These are phyloP conservation scores for Monopterus albus DNA, from an alignment of 2,113 vertebrate genomes.

Conservation along the genomic window DNA sequence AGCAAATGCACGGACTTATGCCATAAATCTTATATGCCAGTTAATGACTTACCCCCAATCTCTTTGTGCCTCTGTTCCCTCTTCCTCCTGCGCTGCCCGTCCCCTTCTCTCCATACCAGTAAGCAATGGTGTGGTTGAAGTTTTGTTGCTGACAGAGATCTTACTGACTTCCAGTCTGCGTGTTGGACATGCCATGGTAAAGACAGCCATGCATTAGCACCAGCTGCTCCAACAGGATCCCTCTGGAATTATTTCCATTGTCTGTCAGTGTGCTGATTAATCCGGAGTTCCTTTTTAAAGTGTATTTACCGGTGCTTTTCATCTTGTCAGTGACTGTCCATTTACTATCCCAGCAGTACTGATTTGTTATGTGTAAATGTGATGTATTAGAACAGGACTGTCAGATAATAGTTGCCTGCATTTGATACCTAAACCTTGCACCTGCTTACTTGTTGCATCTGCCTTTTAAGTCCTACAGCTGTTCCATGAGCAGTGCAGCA, in stretches of 20 bases:
- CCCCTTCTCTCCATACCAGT: constrained; percentile 7
- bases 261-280: constrained; percentile 25
- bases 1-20: constrained; percentile 53
- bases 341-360: not conserved
- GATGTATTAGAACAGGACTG: not conserved
- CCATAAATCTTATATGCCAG: constrained; percentile 53
- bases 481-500: not conserved
- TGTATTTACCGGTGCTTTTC: not conserved
- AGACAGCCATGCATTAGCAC: constrained; percentile 27
- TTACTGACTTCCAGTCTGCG: constrained; percentile 15
- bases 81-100: not conserved
- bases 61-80: not conserved
- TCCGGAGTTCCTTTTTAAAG: constrained; percentile 12
- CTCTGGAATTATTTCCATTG: constrained; percentile 12
- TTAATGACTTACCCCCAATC: constrained; percentile 41
- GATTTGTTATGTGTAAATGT: not conserved
- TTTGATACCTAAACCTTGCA: not conserved
- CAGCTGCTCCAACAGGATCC: not conserved
- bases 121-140: constrained; percentile 7
- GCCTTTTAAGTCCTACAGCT: not conserved
- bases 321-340: not conserved
- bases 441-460: not conserved
- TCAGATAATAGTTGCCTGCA: not conserved
- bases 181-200: constrained; percentile 43
- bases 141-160: constrained; percentile 39